Percentiles rank a stretch among this genome's conserved stretches.
Evolutionary conservation across 2,797 vertebrate species (phyloP).

Genomic region (Gymnoscopelus braueri): DNA sequence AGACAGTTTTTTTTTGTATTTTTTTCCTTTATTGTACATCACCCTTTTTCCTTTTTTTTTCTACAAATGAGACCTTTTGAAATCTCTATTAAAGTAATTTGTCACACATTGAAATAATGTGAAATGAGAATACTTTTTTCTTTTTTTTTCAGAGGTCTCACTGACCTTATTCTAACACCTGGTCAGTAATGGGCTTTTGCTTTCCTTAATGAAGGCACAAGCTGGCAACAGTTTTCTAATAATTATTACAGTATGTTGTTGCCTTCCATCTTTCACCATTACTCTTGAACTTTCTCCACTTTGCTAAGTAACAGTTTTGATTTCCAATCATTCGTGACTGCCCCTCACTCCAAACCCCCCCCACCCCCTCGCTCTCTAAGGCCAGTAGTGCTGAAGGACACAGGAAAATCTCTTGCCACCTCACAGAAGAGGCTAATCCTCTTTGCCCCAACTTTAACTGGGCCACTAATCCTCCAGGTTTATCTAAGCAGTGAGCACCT

Average conservation of each 20-base stretch:
- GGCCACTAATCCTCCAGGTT: conserved; percentile 88
- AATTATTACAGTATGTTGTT: conserved; percentile 37
- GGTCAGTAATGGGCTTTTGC: conserved; percentile 53
- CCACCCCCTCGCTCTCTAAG: conserved; percentile 45
- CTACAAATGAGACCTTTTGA: conserved; percentile 30
- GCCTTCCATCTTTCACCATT: conserved; percentile 56
- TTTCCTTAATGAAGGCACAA: conserved; percentile 59
- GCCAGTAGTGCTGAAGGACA: conserved; percentile 82
- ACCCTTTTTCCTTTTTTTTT: conserved; percentile 21
- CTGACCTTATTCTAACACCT: conserved; percentile 56
- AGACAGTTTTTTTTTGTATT: not conserved
- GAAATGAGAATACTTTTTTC: conserved; percentile 3
- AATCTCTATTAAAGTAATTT: conserved; percentile 33
- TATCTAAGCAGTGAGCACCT: conserved; percentile 86
- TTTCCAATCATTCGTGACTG: conserved; percentile 36
- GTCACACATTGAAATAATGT: conserved; percentile 16
- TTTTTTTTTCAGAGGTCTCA: conserved; percentile 20
- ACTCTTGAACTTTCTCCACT: conserved; percentile 44
- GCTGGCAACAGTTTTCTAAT: conserved; percentile 52
- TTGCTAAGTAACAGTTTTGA: conserved; percentile 34
- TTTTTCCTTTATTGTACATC: conserved; percentile 4
- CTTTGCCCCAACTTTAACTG: conserved; percentile 88
- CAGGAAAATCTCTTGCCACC: conserved; percentile 82
- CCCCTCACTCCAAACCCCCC: not conserved
- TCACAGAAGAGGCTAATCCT: conserved; percentile 86